Percentiles rank a stretch among this genome's conserved stretches.
Conservation (phyloP, 2,113 vertebrate species). For the Microtus ochrogaster region DNA sequence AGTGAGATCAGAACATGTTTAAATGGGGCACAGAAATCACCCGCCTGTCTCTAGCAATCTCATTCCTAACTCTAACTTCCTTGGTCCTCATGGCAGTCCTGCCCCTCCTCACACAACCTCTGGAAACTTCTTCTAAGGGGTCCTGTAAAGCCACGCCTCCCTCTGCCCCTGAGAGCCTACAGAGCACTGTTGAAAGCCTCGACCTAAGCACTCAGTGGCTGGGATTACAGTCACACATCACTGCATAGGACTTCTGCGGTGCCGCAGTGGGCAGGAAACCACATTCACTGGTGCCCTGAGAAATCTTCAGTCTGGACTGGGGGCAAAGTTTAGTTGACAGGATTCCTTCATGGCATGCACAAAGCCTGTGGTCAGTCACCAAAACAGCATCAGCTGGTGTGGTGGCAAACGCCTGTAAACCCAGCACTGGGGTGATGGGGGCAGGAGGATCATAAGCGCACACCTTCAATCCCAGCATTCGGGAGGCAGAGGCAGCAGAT, state of each 20-base stretch:
- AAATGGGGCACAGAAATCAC: background rate
- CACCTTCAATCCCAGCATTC: no score
- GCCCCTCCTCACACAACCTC: background rate
- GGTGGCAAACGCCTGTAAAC: background rate
- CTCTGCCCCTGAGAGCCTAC: background rate
- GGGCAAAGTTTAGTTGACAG: background rate
- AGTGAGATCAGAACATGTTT: fast-evolving
- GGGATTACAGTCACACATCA: background rate
- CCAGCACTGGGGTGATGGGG: background rate
- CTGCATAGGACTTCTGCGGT: background rate
- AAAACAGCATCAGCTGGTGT: no score
- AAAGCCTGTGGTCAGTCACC: background rate
- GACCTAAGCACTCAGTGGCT: no score
- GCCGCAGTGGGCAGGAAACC: background rate
- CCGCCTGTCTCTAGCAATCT: background rate
- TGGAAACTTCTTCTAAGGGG: background rate
- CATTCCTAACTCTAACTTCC: background rate
- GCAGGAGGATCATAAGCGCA: no score
- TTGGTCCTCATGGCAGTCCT: background rate
- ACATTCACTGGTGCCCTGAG: background rate
- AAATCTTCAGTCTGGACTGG: no score
- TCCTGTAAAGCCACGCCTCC: background rate
- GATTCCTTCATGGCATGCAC: background rate
- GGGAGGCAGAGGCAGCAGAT: no score
- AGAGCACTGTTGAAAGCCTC: background rate